A percentile compares a stretch with the other conserved stretches of the same genome.
These are phyloP conservation scores for Platichthys flesus DNA, from an alignment of 2,113 vertebrate species.

Conservation along the genomic window DNA sequence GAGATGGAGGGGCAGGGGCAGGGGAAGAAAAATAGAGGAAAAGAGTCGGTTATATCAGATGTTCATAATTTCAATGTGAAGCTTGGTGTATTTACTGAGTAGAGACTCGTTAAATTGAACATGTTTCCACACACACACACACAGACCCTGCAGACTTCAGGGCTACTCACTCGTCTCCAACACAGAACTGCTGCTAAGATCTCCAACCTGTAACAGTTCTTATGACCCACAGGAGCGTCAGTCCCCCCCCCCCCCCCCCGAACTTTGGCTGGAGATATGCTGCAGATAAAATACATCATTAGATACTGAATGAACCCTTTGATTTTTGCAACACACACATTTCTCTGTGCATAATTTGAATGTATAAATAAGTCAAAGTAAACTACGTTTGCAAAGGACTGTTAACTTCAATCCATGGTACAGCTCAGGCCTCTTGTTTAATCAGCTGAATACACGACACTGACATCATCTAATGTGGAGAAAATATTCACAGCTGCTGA, in stretches of 20 bases:
- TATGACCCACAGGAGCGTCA: background rate
- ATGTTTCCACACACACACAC: background rate
- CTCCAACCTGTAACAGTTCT: background rate
- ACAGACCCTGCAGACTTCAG: background rate
- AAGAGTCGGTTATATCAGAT: slow-evolving; percentile 7
- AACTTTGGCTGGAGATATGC: background rate
- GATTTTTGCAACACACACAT: background rate
- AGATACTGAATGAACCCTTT: too few species aligned
- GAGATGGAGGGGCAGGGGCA: too few species aligned
- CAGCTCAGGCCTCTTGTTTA: background rate
- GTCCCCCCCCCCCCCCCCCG: too few species aligned
- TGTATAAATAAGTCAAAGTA: background rate
- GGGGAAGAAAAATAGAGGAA: background rate
- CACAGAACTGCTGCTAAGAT: too few species aligned
- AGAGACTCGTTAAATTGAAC: background rate
- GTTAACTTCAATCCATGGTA: too few species aligned
- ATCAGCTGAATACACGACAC: background rate
- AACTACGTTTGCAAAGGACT: background rate
- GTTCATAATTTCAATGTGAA: slow-evolving; percentile 11
- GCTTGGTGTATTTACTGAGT: background rate
- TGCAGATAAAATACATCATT: background rate
- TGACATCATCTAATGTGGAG: background rate
- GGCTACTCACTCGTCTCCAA: background rate
- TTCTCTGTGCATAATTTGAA: background rate
- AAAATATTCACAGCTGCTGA: background rate